Evolutionary conservation across 2,113 vertebrate species (phyloP).

Genomic region (Tragulus kanchil): DNA sequence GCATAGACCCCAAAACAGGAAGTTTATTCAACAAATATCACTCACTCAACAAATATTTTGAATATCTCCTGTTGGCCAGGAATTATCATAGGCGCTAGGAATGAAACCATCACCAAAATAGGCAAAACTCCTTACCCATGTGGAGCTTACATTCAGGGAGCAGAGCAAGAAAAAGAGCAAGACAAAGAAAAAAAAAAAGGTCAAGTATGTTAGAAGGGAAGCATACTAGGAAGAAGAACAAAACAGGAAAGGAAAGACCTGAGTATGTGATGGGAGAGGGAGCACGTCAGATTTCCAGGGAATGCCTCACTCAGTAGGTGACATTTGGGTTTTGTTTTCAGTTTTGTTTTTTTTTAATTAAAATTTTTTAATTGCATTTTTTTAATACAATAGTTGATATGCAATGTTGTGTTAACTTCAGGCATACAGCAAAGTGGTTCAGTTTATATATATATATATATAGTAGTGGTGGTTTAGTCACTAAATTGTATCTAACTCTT

Average conservation of each 20-base stretch:
- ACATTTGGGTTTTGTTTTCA: no score
- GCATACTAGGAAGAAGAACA: not conserved
- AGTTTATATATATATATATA: not conserved
- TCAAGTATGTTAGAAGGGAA: not conserved
- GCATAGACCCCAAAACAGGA: not conserved
- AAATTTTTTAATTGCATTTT: not conserved
- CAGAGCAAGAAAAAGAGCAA: not conserved
- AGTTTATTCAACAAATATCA: constrained; percentile 34
- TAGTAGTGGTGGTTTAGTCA: not conserved
- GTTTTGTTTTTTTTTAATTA: no score
- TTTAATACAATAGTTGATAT: not conserved
- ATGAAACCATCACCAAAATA: not conserved
- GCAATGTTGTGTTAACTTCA: not conserved
- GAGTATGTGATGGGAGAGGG: not conserved
- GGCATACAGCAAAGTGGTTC: not conserved
- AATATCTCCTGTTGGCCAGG: not conserved
- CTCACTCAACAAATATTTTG: not conserved
- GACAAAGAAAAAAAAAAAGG: not conserved
- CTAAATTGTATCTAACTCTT: not conserved
- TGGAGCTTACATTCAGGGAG: not conserved
- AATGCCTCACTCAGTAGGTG: not conserved
- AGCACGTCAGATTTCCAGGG: not conserved
- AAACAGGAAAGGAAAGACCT: not conserved
- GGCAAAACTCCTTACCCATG: not conserved
- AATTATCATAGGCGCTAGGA: not conserved